Conservation (phyloP, 2,797 vertebrate genomes). For the Acanthornis magna region DNA sequence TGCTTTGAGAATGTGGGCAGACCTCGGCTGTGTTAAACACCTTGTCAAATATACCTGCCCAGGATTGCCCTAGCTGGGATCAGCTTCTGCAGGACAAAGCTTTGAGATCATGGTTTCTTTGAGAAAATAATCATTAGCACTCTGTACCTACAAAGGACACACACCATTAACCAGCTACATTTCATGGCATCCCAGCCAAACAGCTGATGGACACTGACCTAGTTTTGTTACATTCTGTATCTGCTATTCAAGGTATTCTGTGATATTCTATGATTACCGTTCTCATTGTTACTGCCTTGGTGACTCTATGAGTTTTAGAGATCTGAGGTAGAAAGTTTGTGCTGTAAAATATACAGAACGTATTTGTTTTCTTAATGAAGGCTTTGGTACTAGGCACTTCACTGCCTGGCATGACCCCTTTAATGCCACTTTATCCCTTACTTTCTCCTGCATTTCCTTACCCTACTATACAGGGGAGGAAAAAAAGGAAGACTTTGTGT, state of each 20-base stretch:
- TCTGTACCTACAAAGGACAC: accelerated
- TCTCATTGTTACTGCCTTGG: not conserved
- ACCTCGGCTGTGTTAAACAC: accelerated
- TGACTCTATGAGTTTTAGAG: accelerated
- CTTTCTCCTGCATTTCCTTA: not conserved
- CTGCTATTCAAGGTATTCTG: not conserved
- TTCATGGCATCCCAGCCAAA: not conserved
- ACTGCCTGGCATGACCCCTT: not conserved
- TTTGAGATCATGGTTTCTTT: not conserved
- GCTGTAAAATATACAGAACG: not conserved
- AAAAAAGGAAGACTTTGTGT: not conserved
- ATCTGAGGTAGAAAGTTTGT: not conserved
- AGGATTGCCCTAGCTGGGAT: not conserved
- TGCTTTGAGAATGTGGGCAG: not conserved
- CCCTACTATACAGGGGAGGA: not conserved
- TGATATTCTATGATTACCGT: not conserved
- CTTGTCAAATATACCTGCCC: not conserved
- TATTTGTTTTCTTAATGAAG: not conserved
- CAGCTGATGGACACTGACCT: not conserved
- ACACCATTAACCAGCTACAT: accelerated
- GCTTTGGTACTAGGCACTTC: not conserved
- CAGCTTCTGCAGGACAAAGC: not conserved
- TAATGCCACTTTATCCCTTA: not conserved
- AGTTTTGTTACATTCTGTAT: accelerated
- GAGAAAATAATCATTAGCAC: not conserved